Evolutionary conservation across 2,888 invertebrate genomes (phyloP).

Genomic region (Volucella zonaria): DNA sequence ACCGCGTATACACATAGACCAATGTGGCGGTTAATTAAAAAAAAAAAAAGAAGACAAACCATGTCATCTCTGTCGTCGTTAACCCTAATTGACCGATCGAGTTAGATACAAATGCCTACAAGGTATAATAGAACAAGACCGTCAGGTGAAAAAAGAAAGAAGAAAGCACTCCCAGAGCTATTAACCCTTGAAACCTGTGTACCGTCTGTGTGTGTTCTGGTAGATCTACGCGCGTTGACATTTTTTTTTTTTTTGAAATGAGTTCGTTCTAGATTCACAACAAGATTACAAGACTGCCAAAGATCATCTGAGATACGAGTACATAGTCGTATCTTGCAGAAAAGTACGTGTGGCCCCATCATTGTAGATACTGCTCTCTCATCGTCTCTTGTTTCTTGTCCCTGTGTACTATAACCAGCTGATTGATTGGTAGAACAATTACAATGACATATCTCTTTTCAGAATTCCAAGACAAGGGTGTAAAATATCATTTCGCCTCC

Average conservation of each 20-base stretch:
- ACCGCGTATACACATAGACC: constrained; percentile 8
- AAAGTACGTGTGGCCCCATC: constrained; percentile 51
- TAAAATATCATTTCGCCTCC: constrained; percentile 9
- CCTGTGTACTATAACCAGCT: constrained; percentile 2
- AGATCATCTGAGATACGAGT: constrained; percentile 21
- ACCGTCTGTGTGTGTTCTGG: constrained; percentile 45
- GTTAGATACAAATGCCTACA: too few species aligned
- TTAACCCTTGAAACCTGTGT: constrained; percentile 28
- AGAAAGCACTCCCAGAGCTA: constrained; percentile 13
- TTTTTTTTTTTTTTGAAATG: constrained; percentile 9
- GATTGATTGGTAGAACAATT: constrained; percentile 69
- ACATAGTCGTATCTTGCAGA: neutral
- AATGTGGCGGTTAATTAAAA: constrained; percentile 47
- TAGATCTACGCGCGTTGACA: constrained; percentile 21
- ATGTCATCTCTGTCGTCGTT: constrained; percentile 6
- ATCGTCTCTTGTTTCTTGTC: neutral
- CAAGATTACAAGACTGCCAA: constrained; percentile 53
- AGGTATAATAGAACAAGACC: constrained; percentile 11
- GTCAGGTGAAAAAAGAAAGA: constrained; percentile 23
- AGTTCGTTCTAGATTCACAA: constrained; percentile 40
- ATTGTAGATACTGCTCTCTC: constrained; percentile 4
- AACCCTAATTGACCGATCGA: constrained; percentile 55
- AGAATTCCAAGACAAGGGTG: constrained; percentile 28
- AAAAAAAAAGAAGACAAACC: neutral
- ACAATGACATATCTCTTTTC: constrained; percentile 57